These are phyloP conservation scores for Lordiphosa collinella DNA, from an alignment of 1,140 invertebrate species.

Conservation along the genomic window DNA sequence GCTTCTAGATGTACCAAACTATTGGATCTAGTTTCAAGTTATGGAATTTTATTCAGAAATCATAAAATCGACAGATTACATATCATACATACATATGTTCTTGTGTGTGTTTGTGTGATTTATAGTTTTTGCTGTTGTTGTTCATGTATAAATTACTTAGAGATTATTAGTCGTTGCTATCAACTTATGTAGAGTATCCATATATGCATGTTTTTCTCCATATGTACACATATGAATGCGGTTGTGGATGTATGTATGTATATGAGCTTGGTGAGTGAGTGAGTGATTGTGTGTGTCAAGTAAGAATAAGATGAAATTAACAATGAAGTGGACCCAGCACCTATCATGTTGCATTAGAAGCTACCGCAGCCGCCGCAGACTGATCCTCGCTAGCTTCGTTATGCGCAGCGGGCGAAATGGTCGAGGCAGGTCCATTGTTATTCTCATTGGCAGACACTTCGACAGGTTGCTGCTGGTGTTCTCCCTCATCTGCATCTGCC, in stretches of 20 bases:
- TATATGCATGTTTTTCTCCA: slow-evolving; percentile 20
- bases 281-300: slow-evolving; percentile 17
- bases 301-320: slow-evolving; percentile 48
- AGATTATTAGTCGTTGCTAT: slow-evolving; percentile 63
- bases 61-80: slow-evolving; percentile 63
- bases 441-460: slow-evolving; percentile 44
- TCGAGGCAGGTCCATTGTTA: slow-evolving; percentile 59
- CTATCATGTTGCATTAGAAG: slow-evolving; percentile 48
- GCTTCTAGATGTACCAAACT: not conserved
- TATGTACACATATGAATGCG: slow-evolving; percentile 16
- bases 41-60: slow-evolving; percentile 68
- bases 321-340: slow-evolving; percentile 32
- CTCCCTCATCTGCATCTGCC: slow-evolving; percentile 26
- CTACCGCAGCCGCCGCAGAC: not conserved
- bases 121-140: slow-evolving; percentile 21
- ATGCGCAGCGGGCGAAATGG: slow-evolving; percentile 6
- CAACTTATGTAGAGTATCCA: slow-evolving; percentile 57
- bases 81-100: slow-evolving; percentile 39
- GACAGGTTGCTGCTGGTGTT: slow-evolving; percentile 4
- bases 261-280: slow-evolving; percentile 4
- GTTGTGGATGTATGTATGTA: slow-evolving; percentile 23
- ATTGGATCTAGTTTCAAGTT: slow-evolving; percentile 6
- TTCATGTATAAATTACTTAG: slow-evolving; percentile 69
- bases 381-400: slow-evolving; percentile 13
- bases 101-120: slow-evolving; percentile 27